Evolutionary conservation across 1,140 invertebrate genomes (phyloP).

Genomic region (Zaprionus ornatus): DNA sequence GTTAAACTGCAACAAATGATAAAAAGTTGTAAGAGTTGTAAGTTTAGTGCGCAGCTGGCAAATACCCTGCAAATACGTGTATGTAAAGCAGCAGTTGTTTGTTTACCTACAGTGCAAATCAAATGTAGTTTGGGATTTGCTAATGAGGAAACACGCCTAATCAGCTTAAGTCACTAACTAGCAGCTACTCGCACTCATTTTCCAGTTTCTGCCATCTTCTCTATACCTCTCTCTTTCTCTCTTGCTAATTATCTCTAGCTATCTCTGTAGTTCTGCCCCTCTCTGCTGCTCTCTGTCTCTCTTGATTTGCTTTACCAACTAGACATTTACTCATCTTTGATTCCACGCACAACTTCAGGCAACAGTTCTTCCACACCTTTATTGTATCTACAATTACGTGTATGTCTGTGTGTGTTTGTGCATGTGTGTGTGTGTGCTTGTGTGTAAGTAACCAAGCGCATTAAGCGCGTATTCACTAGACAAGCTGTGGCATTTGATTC

Average conservation of each 20-base stretch:
- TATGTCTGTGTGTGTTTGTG: background rate
- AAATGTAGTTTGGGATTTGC: background rate
- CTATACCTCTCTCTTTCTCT: background rate
- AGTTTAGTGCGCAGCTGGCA: background rate
- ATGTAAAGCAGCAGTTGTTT: background rate
- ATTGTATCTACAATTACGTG: background rate
- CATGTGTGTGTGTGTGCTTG: background rate
- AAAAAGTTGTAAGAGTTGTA: conserved; percentile 3
- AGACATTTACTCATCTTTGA: background rate
- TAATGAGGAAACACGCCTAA: background rate
- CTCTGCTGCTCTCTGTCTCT: background rate
- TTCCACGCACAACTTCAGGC: background rate
- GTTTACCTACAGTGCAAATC: background rate
- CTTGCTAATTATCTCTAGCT: too few species aligned
- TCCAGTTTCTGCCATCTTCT: too few species aligned
- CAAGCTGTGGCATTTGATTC: conserved; percentile 6
- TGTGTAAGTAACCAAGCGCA: background rate
- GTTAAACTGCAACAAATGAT: conserved; percentile 20
- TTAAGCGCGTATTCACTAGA: background rate
- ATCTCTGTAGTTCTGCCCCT: background rate
- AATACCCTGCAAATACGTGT: background rate
- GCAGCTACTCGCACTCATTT: background rate
- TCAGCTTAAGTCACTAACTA: background rate
- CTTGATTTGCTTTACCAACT: background rate
- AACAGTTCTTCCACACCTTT: background rate